Base-by-base conservation (phyloP, 1,140 invertebrate genomes). In the Apis laboriosa region DNA sequence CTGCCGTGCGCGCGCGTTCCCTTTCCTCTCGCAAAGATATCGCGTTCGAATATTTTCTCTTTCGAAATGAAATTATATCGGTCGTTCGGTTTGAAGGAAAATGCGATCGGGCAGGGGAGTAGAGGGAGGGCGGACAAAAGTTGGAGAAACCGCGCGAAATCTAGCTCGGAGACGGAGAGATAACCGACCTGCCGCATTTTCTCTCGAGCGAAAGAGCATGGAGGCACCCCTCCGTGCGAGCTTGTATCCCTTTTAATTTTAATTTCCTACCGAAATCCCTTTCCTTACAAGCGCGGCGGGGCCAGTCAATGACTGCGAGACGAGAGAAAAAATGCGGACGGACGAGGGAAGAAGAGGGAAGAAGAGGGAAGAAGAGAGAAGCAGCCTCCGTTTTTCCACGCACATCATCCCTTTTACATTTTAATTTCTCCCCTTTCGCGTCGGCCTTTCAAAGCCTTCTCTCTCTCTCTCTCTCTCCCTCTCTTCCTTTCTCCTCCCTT, bases 381-480 rank as follows among this genome's bases (percentile, higher is more conserved):
- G 81, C 88, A 80, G 85, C 76, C 83, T 79, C 43, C 68, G 89
- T 74, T 91, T 92, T 92, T 92, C 88, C 91, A 91, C 90, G 91
- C 91, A 91, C 91, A 92, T 92, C 92, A 92, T 92, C 92, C 91
- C 92, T 93, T 93, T 93, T 93, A 93, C 90, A 93, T 93, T 93
- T 93, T 93, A 93, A 93, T 93, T 93, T 93, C 90, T 93, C 91
- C 92, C 92, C 91, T 93, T 93, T 92, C 91, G 87, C 90, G 73
- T 83, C 80, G 88, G 88, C 90, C 90, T 91, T 93, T 90, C 90
- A 92, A 91, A 92, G 88, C 84, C 79, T 74, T 53, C 53, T 34
- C 83, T 53, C 58, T 70, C 43, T 55, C n/a, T 63, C 19, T 72
- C 74, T 43, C 19, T 21, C 9, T 68, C 21, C 12, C 55, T 28